Evolutionary conservation across 2,113 vertebrate species (phyloP), one percentile per base, ranked within the genome.

Genomic region (Nymphicus hollandicus): DNA sequence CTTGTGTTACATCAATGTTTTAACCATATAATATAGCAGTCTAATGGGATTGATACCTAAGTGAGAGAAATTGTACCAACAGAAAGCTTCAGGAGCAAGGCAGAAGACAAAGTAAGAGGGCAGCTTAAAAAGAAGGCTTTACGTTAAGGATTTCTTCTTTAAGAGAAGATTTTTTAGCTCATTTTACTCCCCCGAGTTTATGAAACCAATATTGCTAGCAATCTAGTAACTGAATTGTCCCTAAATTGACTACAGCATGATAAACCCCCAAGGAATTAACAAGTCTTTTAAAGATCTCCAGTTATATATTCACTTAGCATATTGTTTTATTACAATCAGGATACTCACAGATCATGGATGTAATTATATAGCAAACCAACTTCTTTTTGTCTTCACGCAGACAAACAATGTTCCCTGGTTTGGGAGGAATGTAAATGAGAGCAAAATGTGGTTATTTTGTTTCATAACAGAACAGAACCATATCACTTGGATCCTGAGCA

Each of bases 41-140:
- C 81, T 96, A 80, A 95, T 95, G 91, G 93, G 89, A 91, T 88
- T 93, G 88, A 93, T 94, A 90, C 88, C 93, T 91, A 93, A 93
- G 93, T 94, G 93, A 94, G 78, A 95, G 91, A 61, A 93, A 86
- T 78, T 71, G 55, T 49, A 70, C 64, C 71, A 64, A 72, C 80
- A 84, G 58, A 91, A 88, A 73, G 41, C 63, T 94, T 89, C 73
- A 47, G 86, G 69, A 86, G 69, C 60, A 74, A 94, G 41, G 60
- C 86, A 93, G 55, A 94, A 69, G 82, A 79, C 70, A 88, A 73
- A 88, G 41, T 10, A 61, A 46, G 84, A 79, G 50, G 50, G 25
- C 44, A 84, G 72, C 63, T 79, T 81, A 46, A 86, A 96, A 78
- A 79, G 25, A 6, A 88, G 35, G 9, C 11, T 78, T 94, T 71